A percentile compares a stretch with the other conserved stretches of the same genome.
Evolutionary conservation across 2,888 invertebrate genomes (phyloP).

Genomic region (Chironomus tentans): DNA sequence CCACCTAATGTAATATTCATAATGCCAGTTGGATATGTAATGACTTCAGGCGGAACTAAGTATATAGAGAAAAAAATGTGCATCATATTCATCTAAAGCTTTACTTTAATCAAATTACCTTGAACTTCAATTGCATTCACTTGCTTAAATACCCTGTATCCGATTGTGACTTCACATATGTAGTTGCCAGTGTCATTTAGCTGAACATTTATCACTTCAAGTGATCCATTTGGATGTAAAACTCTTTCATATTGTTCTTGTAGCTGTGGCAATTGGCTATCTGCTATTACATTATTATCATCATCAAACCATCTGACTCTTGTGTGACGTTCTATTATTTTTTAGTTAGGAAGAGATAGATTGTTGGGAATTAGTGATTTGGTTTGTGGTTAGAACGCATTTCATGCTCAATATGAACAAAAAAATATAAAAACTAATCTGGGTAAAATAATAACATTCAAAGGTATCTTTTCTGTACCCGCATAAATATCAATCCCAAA

Average conservation of each 20-base stretch:
- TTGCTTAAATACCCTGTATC: conserved; percentile 44
- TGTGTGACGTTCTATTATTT: conserved; percentile 46
- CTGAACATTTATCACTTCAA: conserved; percentile 49
- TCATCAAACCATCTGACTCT: conserved; percentile 66
- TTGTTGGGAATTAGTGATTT: no score
- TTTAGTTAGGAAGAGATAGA: no score
- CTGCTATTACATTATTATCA: conserved; percentile 35
- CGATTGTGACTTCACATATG: conserved; percentile 45
- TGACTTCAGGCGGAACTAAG: conserved; percentile 52
- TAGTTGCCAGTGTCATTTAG: conserved; percentile 48
- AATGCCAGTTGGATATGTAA: conserved; percentile 58
- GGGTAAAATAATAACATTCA: no score
- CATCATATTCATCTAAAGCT: not conserved
- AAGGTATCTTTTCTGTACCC: no score
- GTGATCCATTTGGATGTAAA: conserved; percentile 61
- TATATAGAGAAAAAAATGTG: not conserved
- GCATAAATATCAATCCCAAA: no score
- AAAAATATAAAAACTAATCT: no score
- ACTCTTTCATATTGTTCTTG: not conserved
- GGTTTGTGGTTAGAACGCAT: no score
- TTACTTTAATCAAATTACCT: conserved; percentile 47
- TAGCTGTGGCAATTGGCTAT: not conserved
- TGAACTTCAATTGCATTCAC: conserved; percentile 69
- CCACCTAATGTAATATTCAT: conserved; percentile 65
- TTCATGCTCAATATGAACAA: no score